These are phyloP conservation scores for Marmota monax DNA, from an alignment of 2,113 vertebrate genomes.

Conservation along the genomic window DNA sequence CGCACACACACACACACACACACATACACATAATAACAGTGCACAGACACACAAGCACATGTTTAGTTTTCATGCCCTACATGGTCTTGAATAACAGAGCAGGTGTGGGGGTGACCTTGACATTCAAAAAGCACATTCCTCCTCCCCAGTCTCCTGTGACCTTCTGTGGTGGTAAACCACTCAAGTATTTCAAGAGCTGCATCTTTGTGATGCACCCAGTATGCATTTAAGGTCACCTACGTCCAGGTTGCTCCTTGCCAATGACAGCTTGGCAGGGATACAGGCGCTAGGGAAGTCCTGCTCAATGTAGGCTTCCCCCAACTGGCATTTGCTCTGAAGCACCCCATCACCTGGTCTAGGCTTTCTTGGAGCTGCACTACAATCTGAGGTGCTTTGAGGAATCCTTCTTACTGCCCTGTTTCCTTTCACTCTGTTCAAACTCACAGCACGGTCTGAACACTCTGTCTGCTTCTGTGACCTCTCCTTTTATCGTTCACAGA, in stretches of 20 bases:
- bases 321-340: neutral
- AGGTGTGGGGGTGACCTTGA: neutral
- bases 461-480: neutral
- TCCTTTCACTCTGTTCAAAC: neutral
- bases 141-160: neutral
- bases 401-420: neutral
- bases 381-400: neutral
- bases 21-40: neutral
- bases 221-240: neutral
- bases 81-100: neutral
- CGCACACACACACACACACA: too few species aligned
- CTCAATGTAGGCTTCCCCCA: neutral
- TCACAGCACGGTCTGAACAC: neutral
- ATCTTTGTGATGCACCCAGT: neutral
- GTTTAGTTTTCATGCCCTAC: neutral
- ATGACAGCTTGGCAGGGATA: rapidly evolving
- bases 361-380: neutral
- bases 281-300: neutral
- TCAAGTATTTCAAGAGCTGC: neutral
- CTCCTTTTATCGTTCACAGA: neutral
- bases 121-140: neutral
- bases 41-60: neutral
- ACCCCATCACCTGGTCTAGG: neutral
- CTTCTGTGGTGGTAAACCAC: neutral
- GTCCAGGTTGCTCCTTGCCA: neutral